These are phyloP conservation scores for Tadarida brasiliensis DNA, from an alignment of 2,797 vertebrate genomes.

Conservation along the genomic window DNA sequence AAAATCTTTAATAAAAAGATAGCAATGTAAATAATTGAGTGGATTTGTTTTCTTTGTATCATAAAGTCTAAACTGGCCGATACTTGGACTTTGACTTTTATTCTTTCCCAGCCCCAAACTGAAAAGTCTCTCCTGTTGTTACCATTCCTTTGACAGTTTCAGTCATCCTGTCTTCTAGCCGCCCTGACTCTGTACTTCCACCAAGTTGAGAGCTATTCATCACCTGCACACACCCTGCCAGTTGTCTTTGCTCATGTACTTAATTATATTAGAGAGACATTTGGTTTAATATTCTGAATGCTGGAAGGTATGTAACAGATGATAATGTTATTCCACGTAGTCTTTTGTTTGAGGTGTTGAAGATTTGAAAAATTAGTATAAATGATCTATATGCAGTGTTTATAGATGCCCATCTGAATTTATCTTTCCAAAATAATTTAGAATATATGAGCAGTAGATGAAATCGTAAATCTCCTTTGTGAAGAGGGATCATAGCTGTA, in stretches of 20 bases:
- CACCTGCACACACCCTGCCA: background rate
- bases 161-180: background rate
- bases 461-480: background rate
- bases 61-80: background rate
- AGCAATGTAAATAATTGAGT: background rate
- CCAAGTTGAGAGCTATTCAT: background rate
- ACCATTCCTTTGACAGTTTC: background rate
- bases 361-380: constrained; percentile 58
- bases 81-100: background rate
- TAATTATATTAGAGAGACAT: constrained; percentile 31
- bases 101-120: background rate
- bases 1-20: background rate
- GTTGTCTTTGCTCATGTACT: background rate
- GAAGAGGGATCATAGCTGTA: background rate
- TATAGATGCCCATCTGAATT: constrained; percentile 21
- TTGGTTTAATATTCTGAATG: constrained; percentile 56
- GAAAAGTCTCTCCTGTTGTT: background rate
- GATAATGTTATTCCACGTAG: background rate
- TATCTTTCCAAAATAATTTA: constrained; percentile 29
- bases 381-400: background rate
- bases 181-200: background rate
- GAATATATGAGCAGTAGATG: background rate
- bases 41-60: constrained; percentile 18
- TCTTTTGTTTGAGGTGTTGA: constrained; percentile 53
- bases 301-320: constrained; percentile 45